A percentile compares a stretch with the other conserved stretches of the same genome.
These are phyloP conservation scores for Eubasilissa regina DNA, from an alignment of 1,140 invertebrate species.

Conservation along the genomic window DNA sequence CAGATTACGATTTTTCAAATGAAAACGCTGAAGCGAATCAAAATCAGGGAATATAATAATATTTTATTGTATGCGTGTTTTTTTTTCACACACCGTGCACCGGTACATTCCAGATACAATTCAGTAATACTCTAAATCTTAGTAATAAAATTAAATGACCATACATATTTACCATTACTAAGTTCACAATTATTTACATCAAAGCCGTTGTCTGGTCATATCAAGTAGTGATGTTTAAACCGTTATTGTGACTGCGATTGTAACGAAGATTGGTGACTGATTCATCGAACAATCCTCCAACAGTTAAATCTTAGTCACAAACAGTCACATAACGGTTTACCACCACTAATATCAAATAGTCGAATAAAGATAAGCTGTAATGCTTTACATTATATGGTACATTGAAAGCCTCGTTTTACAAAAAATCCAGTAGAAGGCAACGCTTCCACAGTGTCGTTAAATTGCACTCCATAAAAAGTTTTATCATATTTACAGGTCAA, in stretches of 20 bases:
- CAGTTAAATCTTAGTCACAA: too few species aligned
- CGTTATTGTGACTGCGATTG: too few species aligned
- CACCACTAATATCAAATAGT: constrained; percentile 3
- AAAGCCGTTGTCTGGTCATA: constrained; percentile 18
- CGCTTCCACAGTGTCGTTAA: background rate
- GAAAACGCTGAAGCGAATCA: too few species aligned
- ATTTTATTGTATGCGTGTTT: too few species aligned
- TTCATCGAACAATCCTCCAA: too few species aligned
- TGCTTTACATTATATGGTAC: constrained; percentile 18
- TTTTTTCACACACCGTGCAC: too few species aligned
- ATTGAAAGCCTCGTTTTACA: constrained; percentile 11
- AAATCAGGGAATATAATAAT: too few species aligned
- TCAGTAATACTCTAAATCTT: constrained; percentile 2
- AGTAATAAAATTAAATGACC: constrained; percentile 6
- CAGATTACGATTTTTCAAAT: too few species aligned
- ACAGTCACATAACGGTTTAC: constrained; percentile 4
- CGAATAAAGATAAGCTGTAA: constrained; percentile 10
- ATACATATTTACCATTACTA: constrained; percentile 9
- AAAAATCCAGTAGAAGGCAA: background rate
- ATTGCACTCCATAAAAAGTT: background rate
- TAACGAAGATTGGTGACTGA: too few species aligned
- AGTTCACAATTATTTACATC: constrained; percentile 35
- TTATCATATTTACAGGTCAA: constrained; percentile 23
- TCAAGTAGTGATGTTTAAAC: background rate
- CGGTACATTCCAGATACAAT: background rate